A percentile compares a stretch with the other conserved stretches of the same genome.
Evolutionary conservation across 2,113 vertebrate species (phyloP).

Genomic region (Gorsachius goisagi): DNA sequence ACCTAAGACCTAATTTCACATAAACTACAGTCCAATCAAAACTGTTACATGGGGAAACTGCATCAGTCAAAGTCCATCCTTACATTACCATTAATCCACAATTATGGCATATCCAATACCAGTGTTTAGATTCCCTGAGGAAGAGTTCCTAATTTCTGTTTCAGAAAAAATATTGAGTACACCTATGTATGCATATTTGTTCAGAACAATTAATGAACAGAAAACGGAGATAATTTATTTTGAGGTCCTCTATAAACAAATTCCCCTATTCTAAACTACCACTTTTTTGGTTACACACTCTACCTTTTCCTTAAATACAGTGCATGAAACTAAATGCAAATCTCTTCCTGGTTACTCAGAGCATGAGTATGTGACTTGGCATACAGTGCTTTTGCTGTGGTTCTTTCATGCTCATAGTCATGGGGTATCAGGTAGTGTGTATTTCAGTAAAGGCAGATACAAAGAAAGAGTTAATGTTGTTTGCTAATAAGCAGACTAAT

Average conservation of each 20-base stretch:
- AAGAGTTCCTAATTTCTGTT: background rate
- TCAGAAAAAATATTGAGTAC: background rate
- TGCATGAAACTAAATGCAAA: background rate
- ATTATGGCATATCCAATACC: background rate
- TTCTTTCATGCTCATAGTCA: background rate
- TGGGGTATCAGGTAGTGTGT: background rate
- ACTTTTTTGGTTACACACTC: background rate
- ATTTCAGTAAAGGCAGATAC: background rate
- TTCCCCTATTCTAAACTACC: background rate
- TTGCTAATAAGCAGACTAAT: background rate
- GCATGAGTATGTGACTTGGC: background rate
- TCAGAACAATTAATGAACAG: background rate
- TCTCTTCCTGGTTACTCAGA: background rate
- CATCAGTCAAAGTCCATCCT: background rate
- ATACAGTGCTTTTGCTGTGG: background rate
- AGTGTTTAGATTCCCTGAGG: background rate
- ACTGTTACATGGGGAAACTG: background rate
- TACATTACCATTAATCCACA: background rate
- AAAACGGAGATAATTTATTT: background rate
- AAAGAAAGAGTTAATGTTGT: background rate
- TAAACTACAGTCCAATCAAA: background rate
- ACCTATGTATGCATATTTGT: background rate
- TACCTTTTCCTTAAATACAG: background rate
- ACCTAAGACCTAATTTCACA: background rate
- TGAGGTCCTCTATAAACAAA: background rate